Base-by-base conservation (phyloP, 1,140 invertebrate species). In the Glossosoma conforme region DNA sequence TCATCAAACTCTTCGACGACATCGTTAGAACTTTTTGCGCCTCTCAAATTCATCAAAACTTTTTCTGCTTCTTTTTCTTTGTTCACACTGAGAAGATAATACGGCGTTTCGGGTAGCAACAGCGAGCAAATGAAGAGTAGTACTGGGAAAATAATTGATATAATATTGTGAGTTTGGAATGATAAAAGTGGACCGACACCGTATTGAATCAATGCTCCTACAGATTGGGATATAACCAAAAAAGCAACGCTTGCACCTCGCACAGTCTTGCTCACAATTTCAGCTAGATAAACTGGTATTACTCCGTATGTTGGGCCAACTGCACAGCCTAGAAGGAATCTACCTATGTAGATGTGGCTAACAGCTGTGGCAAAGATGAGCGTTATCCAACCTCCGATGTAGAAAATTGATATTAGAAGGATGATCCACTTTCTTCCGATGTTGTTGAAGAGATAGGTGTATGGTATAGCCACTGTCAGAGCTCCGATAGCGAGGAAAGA, bases 211-310 rank as follows among this genome's bases (percentile, higher is more conserved):
- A 82, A 74, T 20, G 77, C 75, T 2, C 78, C 69, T 11, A 81
- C 65, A 1, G 81, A 81, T 3, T 82, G 81, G 57, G 80, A 71
- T 1, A 79, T 69, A 18, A 82, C 77, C 9, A 77, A 74, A 3
- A 83, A 69, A n/a, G 81, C 78, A 1, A 79, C 80, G n/a, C 81
- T 63, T 2, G 74, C 61, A 6, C 82, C 82, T 22, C 82, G 62
- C 10, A 80, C 73, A 2, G 75, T 65, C 21, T 77, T 75, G 17
- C 79, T 76, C 0, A 79, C 75, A 18, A 80, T 77, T 64, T 84
- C 81, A 4, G 78, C 77, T 21, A 83, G 71, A 56, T 83, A 84
- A 2, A 36, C 46, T 3, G 56, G 56, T 17, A 58, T 51, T 2
- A 54, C 37, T 8, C 56, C 56, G 30, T 44, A 58, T 14, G 56